These are phyloP conservation scores for Calameuta filiformis DNA, from an alignment of 2,888 invertebrate species.

Conservation along the genomic window DNA sequence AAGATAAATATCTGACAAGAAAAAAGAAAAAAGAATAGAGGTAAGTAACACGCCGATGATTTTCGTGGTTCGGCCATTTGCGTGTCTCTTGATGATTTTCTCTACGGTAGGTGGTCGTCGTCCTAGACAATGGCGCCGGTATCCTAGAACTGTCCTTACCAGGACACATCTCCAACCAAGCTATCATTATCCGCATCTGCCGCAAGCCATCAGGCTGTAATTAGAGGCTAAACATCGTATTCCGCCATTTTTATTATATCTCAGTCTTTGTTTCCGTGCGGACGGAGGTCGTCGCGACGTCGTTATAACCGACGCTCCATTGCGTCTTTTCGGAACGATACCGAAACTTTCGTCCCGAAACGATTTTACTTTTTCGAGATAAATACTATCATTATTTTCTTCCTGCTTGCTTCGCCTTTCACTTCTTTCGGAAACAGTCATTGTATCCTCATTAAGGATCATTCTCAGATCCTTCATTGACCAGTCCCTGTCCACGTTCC, in stretches of 20 bases:
- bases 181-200: slow-evolving; percentile 63
- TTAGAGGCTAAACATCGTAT: slow-evolving; percentile 46
- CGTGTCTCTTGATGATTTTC: not conserved
- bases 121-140: not conserved
- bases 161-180: slow-evolving; percentile 54
- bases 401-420: not conserved
- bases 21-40: not conserved
- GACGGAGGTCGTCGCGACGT: slow-evolving; percentile 11
- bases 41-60: not conserved
- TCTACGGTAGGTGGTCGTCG: not conserved
- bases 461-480: not conserved
- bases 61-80: slow-evolving; percentile 7
- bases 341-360: not conserved
- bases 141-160: slow-evolving; percentile 13
- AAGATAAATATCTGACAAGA: not conserved
- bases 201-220: slow-evolving; percentile 47
- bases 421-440: not conserved
- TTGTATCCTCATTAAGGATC: not conserved
- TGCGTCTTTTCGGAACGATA: not conserved
- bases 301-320: slow-evolving; percentile 5
- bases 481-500: not conserved
- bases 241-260: slow-evolving; percentile 48
- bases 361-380: not conserved
- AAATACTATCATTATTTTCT: not conserved
- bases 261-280: slow-evolving; percentile 45